These are phyloP conservation scores for Zoanthus sociatus DNA, from an alignment of 92 coral and sea anemone genomes.

Conservation along the genomic window DNA sequence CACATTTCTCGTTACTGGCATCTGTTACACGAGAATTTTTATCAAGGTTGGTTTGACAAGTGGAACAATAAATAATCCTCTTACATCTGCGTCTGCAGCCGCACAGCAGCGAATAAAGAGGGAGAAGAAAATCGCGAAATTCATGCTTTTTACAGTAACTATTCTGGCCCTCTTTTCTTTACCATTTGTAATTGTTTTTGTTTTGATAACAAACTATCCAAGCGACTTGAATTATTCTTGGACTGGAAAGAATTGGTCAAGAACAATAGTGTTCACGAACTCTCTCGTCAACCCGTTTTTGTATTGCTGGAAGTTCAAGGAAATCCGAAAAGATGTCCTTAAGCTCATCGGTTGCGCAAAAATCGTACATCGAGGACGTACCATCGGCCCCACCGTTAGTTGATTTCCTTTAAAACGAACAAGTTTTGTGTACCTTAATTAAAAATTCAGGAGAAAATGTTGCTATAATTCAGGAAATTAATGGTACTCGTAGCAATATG, in stretches of 20 bases:
- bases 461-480: no score
- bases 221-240: not conserved
- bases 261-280: not conserved
- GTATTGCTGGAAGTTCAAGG: conserved; percentile 20
- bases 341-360: not conserved
- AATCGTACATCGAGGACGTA: no score
- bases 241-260: conserved; percentile 11
- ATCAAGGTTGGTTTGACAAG: not conserved
- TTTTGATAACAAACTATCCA: conserved; percentile 8
- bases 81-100: not conserved
- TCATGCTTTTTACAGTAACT: conserved; percentile 3
- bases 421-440: not conserved
- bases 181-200: conserved; percentile 19
- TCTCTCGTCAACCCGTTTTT: conserved; percentile 19
- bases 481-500: no score
- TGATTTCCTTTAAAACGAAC: not conserved
- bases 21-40: conserved; percentile 18
- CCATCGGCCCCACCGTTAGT: not conserved
- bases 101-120: conserved; percentile 15
- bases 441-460: no score
- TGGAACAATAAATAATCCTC: not conserved
- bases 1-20: not conserved
- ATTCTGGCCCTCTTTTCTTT: conserved; percentile 14
- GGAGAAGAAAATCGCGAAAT: not conserved
- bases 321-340: conserved; percentile 8